Percentiles rank a stretch among this genome's conserved stretches.
Evolutionary conservation across 1,140 invertebrate genomes (phyloP).

Genomic region (Leptopilina boulardi): DNA sequence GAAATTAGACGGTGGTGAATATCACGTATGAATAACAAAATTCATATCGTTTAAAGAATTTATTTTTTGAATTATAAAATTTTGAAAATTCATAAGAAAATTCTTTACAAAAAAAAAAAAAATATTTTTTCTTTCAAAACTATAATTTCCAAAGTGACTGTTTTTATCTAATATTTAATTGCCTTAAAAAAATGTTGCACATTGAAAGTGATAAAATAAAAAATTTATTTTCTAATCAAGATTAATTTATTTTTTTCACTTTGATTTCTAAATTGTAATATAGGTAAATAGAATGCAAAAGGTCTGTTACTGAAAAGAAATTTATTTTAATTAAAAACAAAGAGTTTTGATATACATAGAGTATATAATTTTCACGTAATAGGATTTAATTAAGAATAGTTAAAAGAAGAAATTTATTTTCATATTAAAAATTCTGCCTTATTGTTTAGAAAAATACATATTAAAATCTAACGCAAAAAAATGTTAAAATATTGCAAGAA

Average conservation of each 20-base stretch:
- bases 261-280: not conserved
- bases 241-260: not conserved
- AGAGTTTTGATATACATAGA: too few relatives aligned
- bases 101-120: too few relatives aligned
- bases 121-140: not conserved
- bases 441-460: too few relatives aligned
- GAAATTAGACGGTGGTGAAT: conserved; percentile 77
- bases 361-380: too few relatives aligned
- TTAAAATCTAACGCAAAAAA: too few relatives aligned
- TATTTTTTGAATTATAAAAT: too few relatives aligned
- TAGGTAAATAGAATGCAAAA: not conserved
- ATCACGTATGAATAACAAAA: conserved; percentile 70
- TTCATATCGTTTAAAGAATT: not conserved
- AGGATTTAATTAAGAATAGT: too few relatives aligned
- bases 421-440: too few relatives aligned
- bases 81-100: too few relatives aligned
- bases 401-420: too few relatives aligned
- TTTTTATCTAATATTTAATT: not conserved
- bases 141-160: not conserved
- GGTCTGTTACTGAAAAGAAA: not conserved
- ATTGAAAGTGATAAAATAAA: not conserved
- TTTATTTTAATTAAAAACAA: not conserved
- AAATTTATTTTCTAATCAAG: not conserved
- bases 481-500: too few relatives aligned
- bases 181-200: not conserved